A percentile compares a stretch with the other conserved stretches of the same genome.
phyloP scores from a whole-genome alignment of 2,113 vertebrate genomes.

The Trachemys scripta region DNA sequence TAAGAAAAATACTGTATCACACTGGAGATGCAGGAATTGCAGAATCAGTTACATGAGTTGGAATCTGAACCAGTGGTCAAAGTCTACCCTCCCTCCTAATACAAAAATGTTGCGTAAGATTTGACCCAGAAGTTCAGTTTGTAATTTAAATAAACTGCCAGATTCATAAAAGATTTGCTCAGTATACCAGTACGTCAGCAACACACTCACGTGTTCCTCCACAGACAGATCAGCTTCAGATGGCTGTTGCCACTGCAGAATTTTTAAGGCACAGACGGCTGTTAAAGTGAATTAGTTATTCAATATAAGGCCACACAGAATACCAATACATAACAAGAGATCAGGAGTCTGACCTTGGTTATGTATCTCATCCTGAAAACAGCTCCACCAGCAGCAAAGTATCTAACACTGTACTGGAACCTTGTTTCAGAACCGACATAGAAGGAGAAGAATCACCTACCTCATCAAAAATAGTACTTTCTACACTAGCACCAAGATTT shows the following conservation, averaged over 20 bases:
- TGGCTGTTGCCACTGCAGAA: not conserved
- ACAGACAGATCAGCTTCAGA: not conserved
- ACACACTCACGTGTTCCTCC: not conserved
- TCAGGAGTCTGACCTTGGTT: not conserved
- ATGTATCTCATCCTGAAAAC: not conserved
- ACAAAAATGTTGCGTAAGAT: not conserved
- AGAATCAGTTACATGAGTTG: not conserved
- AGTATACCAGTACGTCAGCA: not conserved
- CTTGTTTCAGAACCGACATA: not conserved
- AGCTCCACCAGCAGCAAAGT: not conserved
- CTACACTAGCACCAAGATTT: not conserved
- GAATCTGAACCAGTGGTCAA: not conserved
- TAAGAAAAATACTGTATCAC: not conserved
- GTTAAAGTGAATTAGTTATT: not conserved
- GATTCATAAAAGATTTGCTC: not conserved
- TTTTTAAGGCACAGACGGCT: not conserved
- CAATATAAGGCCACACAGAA: not conserved
- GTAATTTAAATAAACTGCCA: not conserved
- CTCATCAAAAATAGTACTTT: not conserved
- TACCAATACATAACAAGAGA: rapidly evolving
- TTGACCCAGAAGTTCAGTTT: not conserved
- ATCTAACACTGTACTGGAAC: not conserved
- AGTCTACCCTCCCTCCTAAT: not conserved
- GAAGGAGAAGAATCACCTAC: not conserved
- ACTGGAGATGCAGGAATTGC: not conserved